A percentile compares a stretch with the other conserved stretches of the same genome.
Evolutionary conservation across 2,888 invertebrate species (phyloP).

Genomic region (Achlya flavicornis): DNA sequence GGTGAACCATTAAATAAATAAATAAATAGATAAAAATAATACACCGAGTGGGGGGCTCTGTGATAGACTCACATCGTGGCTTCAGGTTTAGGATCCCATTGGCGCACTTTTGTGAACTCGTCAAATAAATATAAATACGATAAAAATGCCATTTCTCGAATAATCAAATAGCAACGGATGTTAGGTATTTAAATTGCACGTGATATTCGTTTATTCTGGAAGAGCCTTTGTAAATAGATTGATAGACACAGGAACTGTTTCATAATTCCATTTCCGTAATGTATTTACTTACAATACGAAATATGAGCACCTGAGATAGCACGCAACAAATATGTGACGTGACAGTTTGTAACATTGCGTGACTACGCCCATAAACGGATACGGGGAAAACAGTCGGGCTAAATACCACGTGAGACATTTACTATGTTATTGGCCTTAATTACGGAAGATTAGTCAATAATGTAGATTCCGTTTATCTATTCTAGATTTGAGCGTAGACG

Average conservation of each 20-base stretch:
- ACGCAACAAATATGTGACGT: conserved; percentile 22
- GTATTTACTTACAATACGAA: conserved; percentile 11
- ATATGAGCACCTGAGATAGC: conserved; percentile 11
- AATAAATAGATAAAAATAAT: too few species aligned
- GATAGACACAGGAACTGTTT: neutral
- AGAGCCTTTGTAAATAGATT: neutral
- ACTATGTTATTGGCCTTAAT: conserved; percentile 26
- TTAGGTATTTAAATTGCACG: neutral
- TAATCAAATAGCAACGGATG: too few species aligned
- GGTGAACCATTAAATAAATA: too few species aligned
- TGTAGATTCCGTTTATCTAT: neutral
- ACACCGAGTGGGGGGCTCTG: too few species aligned
- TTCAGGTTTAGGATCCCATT: too few species aligned
- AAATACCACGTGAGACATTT: conserved; percentile 28
- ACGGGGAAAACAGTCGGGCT: conserved; percentile 23
- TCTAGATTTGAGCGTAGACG: neutral
- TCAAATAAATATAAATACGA: too few species aligned
- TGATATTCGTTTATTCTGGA: neutral
- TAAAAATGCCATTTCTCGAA: too few species aligned
- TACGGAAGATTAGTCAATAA: conserved; percentile 26
- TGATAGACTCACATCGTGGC: too few species aligned
- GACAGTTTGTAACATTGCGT: conserved; percentile 30
- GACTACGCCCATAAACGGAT: conserved; percentile 36
- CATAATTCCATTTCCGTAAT: neutral
- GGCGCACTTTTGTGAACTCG: too few species aligned